These are phyloP conservation scores for Lineus longissimus DNA, from an alignment of 1,140 invertebrate genomes.

Conservation along the genomic window DNA sequence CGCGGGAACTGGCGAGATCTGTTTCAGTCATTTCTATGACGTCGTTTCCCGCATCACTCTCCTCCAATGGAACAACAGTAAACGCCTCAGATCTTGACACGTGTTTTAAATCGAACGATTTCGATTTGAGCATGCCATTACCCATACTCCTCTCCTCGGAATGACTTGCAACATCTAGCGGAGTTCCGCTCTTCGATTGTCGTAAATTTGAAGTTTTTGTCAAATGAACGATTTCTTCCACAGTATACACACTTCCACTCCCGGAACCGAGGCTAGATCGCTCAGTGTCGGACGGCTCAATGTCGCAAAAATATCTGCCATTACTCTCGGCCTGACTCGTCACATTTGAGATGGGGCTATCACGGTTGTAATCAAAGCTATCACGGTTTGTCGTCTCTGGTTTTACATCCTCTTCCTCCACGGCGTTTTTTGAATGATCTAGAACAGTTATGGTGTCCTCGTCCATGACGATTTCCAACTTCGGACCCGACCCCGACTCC, in stretches of 20 bases:
- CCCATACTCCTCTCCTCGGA: neutral
- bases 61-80: no score
- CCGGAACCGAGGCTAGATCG: neutral
- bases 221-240: neutral
- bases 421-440: neutral
- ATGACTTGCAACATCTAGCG: neutral
- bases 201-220: neutral
- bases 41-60: no score
- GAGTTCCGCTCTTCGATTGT: neutral
- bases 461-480: neutral
- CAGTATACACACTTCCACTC: constrained; percentile 3
- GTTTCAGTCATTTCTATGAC: no score
- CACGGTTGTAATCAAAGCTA: no score
- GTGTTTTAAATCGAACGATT: neutral
- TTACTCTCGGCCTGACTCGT: no score
- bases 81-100: neutral
- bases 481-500: neutral
- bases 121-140: neutral
- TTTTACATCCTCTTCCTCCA: no score
- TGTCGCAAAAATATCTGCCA: no score
- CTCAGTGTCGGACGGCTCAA: no score
- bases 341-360: no score
- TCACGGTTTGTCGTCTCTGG: no score
- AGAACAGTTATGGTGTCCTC: constrained; percentile 1
- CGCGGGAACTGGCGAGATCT: no score